Evolutionary conservation across 2,113 vertebrate species (phyloP).

Genomic region (Anhinga rufa): DNA sequence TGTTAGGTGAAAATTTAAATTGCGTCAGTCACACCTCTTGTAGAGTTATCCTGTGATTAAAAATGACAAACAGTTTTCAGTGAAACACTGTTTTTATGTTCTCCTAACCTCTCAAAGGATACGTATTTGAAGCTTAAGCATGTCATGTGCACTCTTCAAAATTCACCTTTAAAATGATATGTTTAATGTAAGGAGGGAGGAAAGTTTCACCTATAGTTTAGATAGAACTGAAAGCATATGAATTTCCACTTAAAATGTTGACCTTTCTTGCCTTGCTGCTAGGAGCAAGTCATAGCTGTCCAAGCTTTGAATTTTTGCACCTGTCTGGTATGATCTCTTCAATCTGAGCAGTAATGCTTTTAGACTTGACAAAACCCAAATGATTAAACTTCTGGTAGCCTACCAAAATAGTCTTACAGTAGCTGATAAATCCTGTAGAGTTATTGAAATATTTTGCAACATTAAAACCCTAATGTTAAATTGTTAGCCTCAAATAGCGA

Average conservation of each 20-base stretch:
- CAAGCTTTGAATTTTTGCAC: background rate
- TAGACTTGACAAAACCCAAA: background rate
- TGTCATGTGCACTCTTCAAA: background rate
- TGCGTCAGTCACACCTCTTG: slow-evolving; percentile 1
- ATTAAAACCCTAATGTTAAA: background rate
- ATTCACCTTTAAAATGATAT: background rate
- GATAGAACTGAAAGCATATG: background rate
- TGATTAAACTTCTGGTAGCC: background rate
- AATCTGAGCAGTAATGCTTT: background rate
- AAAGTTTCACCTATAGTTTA: background rate
- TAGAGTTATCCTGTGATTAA: slow-evolving; percentile 38
- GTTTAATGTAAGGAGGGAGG: background rate
- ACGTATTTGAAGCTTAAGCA: background rate
- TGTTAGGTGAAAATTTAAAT: slow-evolving; percentile 43
- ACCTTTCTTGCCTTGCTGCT: background rate
- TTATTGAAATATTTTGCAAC: background rate
- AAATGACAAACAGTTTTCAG: slow-evolving; percentile 9
- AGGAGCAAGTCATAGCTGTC: background rate
- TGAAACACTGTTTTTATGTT: background rate
- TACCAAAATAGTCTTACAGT: background rate
- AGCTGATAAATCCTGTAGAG: background rate
- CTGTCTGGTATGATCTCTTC: background rate
- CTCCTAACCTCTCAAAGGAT: background rate
- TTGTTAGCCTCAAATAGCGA: background rate
- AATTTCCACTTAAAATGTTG: background rate